Evolutionary conservation across 2,888 invertebrate species (phyloP), one percentile per base, ranked within the genome.

Genomic region (Polyommatus icarus): DNA sequence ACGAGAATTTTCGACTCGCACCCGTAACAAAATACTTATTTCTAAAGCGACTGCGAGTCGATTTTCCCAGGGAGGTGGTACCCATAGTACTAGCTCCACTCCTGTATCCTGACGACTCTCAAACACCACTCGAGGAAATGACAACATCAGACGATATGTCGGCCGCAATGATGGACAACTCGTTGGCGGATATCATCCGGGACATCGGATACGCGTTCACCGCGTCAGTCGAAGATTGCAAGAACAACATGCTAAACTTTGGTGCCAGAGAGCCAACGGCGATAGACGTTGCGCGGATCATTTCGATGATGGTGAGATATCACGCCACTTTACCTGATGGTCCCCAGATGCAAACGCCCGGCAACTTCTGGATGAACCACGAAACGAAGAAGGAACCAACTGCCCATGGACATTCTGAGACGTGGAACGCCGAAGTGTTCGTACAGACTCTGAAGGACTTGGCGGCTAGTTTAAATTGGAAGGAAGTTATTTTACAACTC

Each of bases 341-440:
- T 81, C 96, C 98, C 71, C 96, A 96, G 79, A 85, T 96, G 82
- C 96, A 96, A 84, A 95, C 95, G 50, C 96, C 96, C 7, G 96
- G 96, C 6, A 95, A 94, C 83, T 96, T 96, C 86, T 96, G 97
- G 95, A 89, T 91, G 87, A 94, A 90, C 67, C 93, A 95, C 10
- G 93, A 94, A 78, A 86, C 91, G n/a, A 94, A 95, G 82, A 95
- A 96, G 80, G 95, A 95, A 71, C 83, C 88, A 0, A 87, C 87
- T 6, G 86, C 94, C 73, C 90, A 88, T 78, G 85, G 87, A 76
- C 88, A 90, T 85, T 85, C 95, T 90, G 88, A 96, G 87, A 95
- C 97, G 4, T 99, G 99, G 99, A 99, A 99, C 89, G 96, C 98
- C 15, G 99, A 99, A 86, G 96, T 98, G 78, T 99, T 99, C 87